Evolutionary conservation across 2,888 invertebrate genomes (phyloP).

Genomic region (Diploptera punctata): DNA sequence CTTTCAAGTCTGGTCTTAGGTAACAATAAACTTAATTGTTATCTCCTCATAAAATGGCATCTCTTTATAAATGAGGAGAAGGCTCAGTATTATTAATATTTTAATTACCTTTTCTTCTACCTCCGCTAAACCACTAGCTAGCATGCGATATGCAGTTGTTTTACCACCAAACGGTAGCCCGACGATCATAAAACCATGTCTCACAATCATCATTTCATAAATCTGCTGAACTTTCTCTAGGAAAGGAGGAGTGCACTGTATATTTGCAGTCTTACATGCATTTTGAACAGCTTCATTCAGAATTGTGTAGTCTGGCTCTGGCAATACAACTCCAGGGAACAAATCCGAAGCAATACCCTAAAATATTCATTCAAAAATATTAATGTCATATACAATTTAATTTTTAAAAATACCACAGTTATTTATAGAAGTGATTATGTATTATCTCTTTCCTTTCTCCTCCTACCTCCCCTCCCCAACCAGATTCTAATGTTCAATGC

Average conservation of each 20-base stretch:
- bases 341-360: conserved; percentile 92
- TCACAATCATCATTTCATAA: conserved; percentile 94
- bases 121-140: conserved; percentile 81
- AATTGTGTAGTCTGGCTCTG: conserved; percentile 78
- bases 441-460: no score
- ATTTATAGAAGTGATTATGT: no score
- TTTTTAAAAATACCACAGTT: no score
- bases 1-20: no score
- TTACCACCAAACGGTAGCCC: conserved; percentile 94
- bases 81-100: no score
- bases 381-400: no score
- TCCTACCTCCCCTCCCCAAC: no score
- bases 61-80: no score
- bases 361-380: conserved; percentile 49
- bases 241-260: conserved; percentile 86
- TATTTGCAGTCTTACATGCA: conserved; percentile 72
- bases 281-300: conserved; percentile 70
- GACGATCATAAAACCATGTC: conserved; percentile 95
- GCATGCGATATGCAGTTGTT: conserved; percentile 80
- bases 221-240: conserved; percentile 89
- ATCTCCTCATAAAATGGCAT: no score
- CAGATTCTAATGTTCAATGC: no score
- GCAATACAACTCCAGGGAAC: conserved; percentile 85
- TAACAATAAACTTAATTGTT: no score
- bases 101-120: conserved; percentile 71